Evolutionary conservation across 2,797 vertebrate genomes (phyloP).

Genomic region (Paratrypauchen microcephalus): DNA sequence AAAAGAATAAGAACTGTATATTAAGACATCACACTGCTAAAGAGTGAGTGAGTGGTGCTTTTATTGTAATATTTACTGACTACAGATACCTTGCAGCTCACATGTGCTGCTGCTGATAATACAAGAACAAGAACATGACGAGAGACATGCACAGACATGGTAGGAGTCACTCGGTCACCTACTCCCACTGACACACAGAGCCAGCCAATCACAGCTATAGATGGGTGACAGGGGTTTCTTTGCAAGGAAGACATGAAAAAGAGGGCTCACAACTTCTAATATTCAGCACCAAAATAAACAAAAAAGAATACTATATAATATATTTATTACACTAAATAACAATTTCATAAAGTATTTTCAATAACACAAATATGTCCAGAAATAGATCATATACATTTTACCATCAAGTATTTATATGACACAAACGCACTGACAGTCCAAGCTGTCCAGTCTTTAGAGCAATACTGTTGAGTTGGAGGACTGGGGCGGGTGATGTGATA

Average conservation of each 20-base stretch:
- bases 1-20: not conserved
- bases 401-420: slow-evolving; percentile 32
- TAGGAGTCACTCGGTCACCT: slow-evolving; percentile 2
- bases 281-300: slow-evolving; percentile 67
- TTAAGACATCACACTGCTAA: slow-evolving; percentile 5
- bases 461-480: slow-evolving; percentile 44
- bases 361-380: slow-evolving; percentile 33
- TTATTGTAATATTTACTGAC: slow-evolving; percentile 67
- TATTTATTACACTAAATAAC: slow-evolving; percentile 63
- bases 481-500: slow-evolving; percentile 46
- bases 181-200: slow-evolving; percentile 39
- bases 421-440: slow-evolving; percentile 31
- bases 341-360: slow-evolving; percentile 56
- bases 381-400: slow-evolving; percentile 34
- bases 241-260: slow-evolving; percentile 9
- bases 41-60: slow-evolving; percentile 33
- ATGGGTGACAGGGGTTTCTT: not conserved
- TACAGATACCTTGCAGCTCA: slow-evolving; percentile 59
- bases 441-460: slow-evolving; percentile 37
- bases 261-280: slow-evolving; percentile 54
- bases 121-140: slow-evolving; percentile 65
- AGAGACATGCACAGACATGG: slow-evolving; percentile 71
- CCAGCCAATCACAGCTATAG: slow-evolving; percentile 47
- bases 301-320: slow-evolving; percentile 50
- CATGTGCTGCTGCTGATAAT: slow-evolving; percentile 57